Evolutionary conservation across 2,888 invertebrate species (phyloP).

Genomic region (Phortica magna): DNA sequence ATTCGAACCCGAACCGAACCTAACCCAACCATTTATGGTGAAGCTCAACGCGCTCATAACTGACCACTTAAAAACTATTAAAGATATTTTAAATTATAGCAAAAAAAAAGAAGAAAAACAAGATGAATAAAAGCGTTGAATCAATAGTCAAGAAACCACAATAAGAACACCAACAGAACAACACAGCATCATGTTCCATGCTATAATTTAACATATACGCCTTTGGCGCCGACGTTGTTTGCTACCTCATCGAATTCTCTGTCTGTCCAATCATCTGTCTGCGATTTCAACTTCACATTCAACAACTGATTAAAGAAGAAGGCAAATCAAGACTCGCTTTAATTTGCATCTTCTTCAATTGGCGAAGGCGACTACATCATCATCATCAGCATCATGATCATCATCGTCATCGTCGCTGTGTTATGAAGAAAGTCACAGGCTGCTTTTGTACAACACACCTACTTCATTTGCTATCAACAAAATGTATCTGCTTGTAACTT

Average conservation of each 20-base stretch:
- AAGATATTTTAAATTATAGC: slow-evolving; percentile 14
- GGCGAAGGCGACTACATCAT: not conserved
- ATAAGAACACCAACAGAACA: not conserved
- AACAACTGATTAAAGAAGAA: not conserved
- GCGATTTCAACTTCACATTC: not conserved
- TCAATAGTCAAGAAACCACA: not conserved
- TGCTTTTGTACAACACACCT: not conserved
- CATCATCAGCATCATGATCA: too few relatives aligned
- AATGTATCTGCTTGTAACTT: not conserved
- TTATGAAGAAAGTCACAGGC: not conserved
- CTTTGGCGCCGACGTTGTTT: slow-evolving; percentile 24
- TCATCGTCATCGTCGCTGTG: too few relatives aligned
- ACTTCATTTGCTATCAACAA: not conserved
- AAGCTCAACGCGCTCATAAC: not conserved
- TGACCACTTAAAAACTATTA: slow-evolving; percentile 37
- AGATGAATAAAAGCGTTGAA: not conserved
- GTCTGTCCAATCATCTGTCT: slow-evolving; percentile 2
- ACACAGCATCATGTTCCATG: slow-evolving; percentile 9
- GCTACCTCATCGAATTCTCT: not conserved
- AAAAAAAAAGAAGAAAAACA: not conserved
- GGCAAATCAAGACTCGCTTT: slow-evolving; percentile 13
- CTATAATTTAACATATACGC: slow-evolving; percentile 24
- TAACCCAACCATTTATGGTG: slow-evolving; percentile 31
- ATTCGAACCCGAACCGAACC: slow-evolving; percentile 2
- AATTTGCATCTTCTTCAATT: not conserved